Conservation (phyloP, 2,113 vertebrate genomes). For the Redunca redunca region DNA sequence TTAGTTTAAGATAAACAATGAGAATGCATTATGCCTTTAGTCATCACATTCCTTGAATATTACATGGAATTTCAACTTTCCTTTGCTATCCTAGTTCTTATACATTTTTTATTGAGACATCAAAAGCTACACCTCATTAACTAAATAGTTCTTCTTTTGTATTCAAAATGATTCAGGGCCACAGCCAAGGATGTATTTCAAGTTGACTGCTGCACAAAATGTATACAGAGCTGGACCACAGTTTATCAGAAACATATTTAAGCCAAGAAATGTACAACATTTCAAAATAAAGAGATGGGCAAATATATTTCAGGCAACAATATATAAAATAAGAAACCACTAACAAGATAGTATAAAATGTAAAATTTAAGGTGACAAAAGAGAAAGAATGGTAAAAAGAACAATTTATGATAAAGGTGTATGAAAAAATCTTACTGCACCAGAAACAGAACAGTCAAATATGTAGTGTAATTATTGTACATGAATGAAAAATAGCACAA, state of each 20-base stretch:
- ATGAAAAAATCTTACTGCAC: not conserved
- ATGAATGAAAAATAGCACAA: not conserved
- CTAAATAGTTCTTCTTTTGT: not conserved
- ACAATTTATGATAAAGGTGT: not conserved
- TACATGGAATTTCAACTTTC: not conserved
- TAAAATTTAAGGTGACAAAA: not conserved
- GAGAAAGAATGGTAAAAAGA: not conserved
- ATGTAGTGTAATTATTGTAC: not conserved
- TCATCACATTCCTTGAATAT: not conserved
- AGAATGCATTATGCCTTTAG: not conserved
- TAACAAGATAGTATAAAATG: not conserved
- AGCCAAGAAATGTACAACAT: not conserved
- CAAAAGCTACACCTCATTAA: not conserved
- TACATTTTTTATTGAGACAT: not conserved
- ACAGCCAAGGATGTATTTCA: not conserved
- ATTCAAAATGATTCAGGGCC: not conserved
- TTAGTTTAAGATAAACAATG: not conserved
- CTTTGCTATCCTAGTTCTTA: not conserved
- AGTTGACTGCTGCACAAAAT: not conserved
- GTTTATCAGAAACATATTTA: not conserved
- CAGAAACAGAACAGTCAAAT: not conserved
- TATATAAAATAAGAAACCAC: not conserved
- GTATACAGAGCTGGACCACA: not conserved
- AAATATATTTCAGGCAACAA: not conserved
- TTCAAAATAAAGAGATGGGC: not conserved